phyloP scores from a whole-genome alignment of 2,888 invertebrate genomes.

The Oegoconia quadripuncta region DNA sequence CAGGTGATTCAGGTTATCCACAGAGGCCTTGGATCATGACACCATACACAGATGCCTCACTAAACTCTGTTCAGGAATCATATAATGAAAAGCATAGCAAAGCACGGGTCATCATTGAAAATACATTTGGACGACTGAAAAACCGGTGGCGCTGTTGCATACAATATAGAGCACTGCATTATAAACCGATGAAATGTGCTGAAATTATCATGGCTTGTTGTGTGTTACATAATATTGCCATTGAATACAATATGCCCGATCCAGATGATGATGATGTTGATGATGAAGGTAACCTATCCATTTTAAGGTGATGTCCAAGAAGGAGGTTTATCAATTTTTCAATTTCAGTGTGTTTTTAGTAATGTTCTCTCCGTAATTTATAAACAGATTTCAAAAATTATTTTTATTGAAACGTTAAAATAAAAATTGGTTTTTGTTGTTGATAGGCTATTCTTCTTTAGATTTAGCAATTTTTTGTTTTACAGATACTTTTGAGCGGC shows the following conservation, averaged over 20 bases:
- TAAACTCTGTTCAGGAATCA: conserved; percentile 15
- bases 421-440: too few relatives aligned
- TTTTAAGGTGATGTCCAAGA: too few relatives aligned
- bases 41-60: conserved; percentile 19
- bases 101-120: conserved; percentile 24
- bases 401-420: not conserved
- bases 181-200: conserved; percentile 24
- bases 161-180: conserved; percentile 26
- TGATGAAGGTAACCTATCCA: not conserved
- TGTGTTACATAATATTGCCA: conserved; percentile 26
- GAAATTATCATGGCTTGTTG: conserved; percentile 29
- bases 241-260: conserved; percentile 11
- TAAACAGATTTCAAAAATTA: too few relatives aligned
- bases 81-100: conserved; percentile 18
- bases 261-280: not conserved
- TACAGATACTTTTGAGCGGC: not conserved
- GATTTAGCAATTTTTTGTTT: too few relatives aligned
- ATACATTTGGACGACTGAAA: conserved; percentile 24
- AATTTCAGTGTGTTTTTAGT: too few relatives aligned
- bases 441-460: too few relatives aligned
- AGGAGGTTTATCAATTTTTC: too few relatives aligned
- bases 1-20: conserved; percentile 19
- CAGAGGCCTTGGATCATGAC: conserved; percentile 29
- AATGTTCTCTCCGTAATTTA: too few relatives aligned
- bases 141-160: conserved; percentile 27